phyloP scores from a whole-genome alignment of 2,888 invertebrate species.

The Harmothoe impar region DNA sequence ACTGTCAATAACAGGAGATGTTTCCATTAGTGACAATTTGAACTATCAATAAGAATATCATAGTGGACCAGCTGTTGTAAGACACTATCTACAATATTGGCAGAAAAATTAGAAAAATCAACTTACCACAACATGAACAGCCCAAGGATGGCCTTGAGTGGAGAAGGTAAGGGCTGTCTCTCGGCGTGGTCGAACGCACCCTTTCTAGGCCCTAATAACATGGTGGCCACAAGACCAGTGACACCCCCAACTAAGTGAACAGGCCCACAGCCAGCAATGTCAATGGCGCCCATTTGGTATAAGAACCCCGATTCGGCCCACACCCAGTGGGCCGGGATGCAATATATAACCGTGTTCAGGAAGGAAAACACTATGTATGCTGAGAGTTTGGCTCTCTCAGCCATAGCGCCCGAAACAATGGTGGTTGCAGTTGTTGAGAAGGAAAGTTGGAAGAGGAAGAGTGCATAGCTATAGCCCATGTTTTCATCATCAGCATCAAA shows the following conservation, averaged over 20 bases:
- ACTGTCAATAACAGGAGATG: too few relatives aligned
- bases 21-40: too few relatives aligned
- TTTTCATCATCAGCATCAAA: slow-evolving; percentile 81
- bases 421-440: slow-evolving; percentile 92
- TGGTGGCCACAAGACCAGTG: slow-evolving; percentile 92
- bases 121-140: slow-evolving; percentile 77
- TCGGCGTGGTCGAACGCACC: slow-evolving; percentile 85
- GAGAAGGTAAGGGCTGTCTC: slow-evolving; percentile 60
- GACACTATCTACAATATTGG: too few relatives aligned
- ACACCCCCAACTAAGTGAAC: slow-evolving; percentile 87
- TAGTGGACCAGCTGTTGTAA: too few relatives aligned
- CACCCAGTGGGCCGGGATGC: slow-evolving; percentile 83
- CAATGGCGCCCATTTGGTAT: slow-evolving; percentile 69
- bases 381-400: slow-evolving; percentile 79
- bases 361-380: slow-evolving; percentile 80
- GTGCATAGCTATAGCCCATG: slow-evolving; percentile 64
- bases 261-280: slow-evolving; percentile 71
- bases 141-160: slow-evolving; percentile 76
- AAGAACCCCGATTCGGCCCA: slow-evolving; percentile 75
- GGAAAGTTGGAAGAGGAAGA: slow-evolving; percentile 84
- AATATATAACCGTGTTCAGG: slow-evolving; percentile 78
- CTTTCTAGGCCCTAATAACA: slow-evolving; percentile 93
- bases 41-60: too few relatives aligned
- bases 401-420: slow-evolving; percentile 81
- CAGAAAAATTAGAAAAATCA: neutral